Base-by-base conservation (phyloP, 92 coral and sea anemone genomes). In the Blastomussa wellsi region DNA sequence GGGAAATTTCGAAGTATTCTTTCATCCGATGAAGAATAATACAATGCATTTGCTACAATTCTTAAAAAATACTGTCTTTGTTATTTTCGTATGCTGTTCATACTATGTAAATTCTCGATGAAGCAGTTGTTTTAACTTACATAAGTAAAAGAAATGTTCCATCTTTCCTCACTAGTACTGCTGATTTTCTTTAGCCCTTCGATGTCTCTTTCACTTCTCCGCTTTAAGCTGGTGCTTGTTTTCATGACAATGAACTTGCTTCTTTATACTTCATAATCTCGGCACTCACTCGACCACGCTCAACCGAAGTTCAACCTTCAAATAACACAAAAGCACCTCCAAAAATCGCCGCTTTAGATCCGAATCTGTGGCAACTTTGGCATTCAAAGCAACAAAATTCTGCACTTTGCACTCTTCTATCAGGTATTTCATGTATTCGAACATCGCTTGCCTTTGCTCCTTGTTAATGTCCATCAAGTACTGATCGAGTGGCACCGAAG, bases 311-410 rank as follows among this genome's bases (percentile, higher is more conserved):
- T 94, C 98, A 15, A 87, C 89, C 79, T 88, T 90, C 88, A 94
- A 69, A 70, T 92, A 94, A 68, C 98, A 94, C 79, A 92, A 67
- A 16, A 94, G 85, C 59, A 94, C 95, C 44, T 94, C 98, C 83
- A 90, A 59, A 81, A 92, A 90, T 20, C 98, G 87, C 32, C 95
- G 90, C 53, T 90, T 86, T 48, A 94, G 80, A 7, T 74, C 89
- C 69, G 94, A 76, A 41, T 94, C 95, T 7, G 93, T 90, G 20
- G 98, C 98, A 20, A 94, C 92, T 41, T 90, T 92, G 22, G 98
- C 98, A 85, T 94, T 94, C 77, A 94, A 84, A 1, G 85, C 95
- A 15, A 94, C 98, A 47, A 86, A 93, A 67, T 79, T 92, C 48
- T 76, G 89, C 41, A 88, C 94, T 42, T 86, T 82, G 74, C 95